Percentiles rank a stretch among this genome's conserved stretches.
These are phyloP conservation scores for Plutella xylostella DNA, from an alignment of 2,888 invertebrate genomes.

Conservation along the genomic window DNA sequence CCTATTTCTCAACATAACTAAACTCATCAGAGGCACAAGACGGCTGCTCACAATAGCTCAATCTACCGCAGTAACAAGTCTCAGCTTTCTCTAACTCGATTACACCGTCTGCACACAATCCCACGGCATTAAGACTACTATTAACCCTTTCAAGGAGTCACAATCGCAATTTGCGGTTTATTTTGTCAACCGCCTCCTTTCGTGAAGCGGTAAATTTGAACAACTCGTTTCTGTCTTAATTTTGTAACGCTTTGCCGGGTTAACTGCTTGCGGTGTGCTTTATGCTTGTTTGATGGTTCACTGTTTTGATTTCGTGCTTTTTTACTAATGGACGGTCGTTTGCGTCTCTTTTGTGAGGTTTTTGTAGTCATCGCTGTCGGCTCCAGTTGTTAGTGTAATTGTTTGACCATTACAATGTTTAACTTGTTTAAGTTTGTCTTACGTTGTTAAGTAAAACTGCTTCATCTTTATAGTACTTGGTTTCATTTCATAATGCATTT, in stretches of 20 bases:
- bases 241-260: conserved; percentile 34
- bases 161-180: conserved; percentile 64
- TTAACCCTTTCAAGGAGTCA: conserved; percentile 63
- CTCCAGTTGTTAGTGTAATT: background rate
- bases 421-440: background rate
- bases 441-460: background rate
- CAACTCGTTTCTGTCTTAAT: conserved; percentile 33
- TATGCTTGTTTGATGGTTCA: conserved; percentile 27
- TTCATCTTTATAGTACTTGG: background rate
- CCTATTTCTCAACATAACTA: no score
- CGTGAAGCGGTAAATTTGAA: conserved; percentile 34
- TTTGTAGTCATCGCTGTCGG: background rate
- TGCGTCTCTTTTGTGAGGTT: background rate
- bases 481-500: background rate
- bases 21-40: conserved; percentile 1
- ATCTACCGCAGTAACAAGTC: conserved; percentile 44
- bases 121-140: conserved; percentile 48
- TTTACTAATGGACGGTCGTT: background rate
- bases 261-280: conserved; percentile 30
- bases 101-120: conserved; percentile 36
- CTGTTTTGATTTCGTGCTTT: background rate
- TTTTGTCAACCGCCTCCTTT: conserved; percentile 39
- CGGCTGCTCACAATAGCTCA: conserved; percentile 50
- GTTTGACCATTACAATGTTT: background rate
- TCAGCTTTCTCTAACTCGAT: conserved; percentile 42